phyloP scores from a whole-genome alignment of 2,888 invertebrate species.

The Anorthoa munda region DNA sequence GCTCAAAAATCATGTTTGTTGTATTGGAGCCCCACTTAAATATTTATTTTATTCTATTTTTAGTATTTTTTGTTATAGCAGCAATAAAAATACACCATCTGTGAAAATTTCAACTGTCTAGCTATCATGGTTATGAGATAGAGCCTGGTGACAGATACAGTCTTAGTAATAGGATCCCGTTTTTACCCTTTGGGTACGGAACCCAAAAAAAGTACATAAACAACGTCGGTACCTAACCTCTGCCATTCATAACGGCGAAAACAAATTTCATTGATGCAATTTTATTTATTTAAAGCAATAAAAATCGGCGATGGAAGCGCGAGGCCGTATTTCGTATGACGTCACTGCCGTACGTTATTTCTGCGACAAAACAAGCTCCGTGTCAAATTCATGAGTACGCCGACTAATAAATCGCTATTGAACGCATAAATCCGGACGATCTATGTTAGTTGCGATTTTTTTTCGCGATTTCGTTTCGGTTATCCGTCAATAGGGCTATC shows the following conservation, averaged over 20 bases:
- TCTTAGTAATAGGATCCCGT: no score
- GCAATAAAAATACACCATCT: no score
- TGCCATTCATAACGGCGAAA: slow-evolving; percentile 55
- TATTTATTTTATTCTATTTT: no score
- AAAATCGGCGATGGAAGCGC: slow-evolving; percentile 66
- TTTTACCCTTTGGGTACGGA: no score
- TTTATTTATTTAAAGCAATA: slow-evolving; percentile 77
- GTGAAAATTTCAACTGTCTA: no score
- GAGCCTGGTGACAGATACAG: no score
- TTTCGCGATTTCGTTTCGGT: slow-evolving; percentile 61
- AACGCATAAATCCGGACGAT: slow-evolving; percentile 74
- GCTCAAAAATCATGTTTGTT: no score
- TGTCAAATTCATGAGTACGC: slow-evolving; percentile 75
- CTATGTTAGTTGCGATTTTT: slow-evolving; percentile 75
- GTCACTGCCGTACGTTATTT: slow-evolving; percentile 74
- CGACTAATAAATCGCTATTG: slow-evolving; percentile 76
- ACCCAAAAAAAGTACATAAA: slow-evolving; percentile 52
- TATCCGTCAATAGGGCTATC: slow-evolving; percentile 65
- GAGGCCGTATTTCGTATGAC: slow-evolving; percentile 72
- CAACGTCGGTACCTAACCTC: slow-evolving; percentile 30
- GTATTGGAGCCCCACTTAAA: no score
- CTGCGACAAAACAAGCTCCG: slow-evolving; percentile 73
- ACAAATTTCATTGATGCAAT: slow-evolving; percentile 71
- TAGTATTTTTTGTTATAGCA: no score
- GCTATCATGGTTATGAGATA: no score